A percentile compares a stretch with the other conserved stretches of the same genome.
These are phyloP conservation scores for Apolygus lucorum DNA, from an alignment of 1,140 invertebrate genomes.

Conservation along the genomic window DNA sequence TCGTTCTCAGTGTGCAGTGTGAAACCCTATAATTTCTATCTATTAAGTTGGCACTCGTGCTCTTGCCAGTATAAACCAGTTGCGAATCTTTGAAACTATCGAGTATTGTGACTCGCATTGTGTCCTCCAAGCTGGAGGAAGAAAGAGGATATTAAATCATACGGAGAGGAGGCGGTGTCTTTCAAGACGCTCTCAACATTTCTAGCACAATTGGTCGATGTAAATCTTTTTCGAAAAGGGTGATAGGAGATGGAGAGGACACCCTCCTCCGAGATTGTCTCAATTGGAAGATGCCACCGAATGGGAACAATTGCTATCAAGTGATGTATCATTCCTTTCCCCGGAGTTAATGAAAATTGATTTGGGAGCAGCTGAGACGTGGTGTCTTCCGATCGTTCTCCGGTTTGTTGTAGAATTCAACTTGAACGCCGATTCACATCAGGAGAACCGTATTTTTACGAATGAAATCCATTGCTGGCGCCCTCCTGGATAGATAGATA, in stretches of 20 bases:
- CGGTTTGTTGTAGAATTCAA: neutral
- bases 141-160: neutral
- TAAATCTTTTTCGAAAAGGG: neutral
- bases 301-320: constrained; percentile 23
- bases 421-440: too few relatives aligned
- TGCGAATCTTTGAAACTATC: too few relatives aligned
- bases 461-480: too few relatives aligned
- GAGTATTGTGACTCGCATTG: too few relatives aligned
- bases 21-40: too few relatives aligned
- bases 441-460: too few relatives aligned
- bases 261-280: constrained; percentile 12
- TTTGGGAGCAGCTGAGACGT: constrained; percentile 11
- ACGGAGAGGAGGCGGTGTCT: constrained; percentile 3
- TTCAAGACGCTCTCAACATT: neutral
- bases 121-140: neutral
- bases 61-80: too few relatives aligned
- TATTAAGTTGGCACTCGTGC: too few relatives aligned
- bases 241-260: too few relatives aligned
- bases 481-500: too few relatives aligned
- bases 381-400: neutral
- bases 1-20: too few relatives aligned
- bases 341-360: constrained; percentile 20
- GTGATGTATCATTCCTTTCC: constrained; percentile 20
- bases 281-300: constrained; percentile 21
- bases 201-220: constrained; percentile 5